Evolutionary conservation across 2,797 vertebrate genomes (phyloP).

Genomic region (Typhlichthys subterraneus): DNA sequence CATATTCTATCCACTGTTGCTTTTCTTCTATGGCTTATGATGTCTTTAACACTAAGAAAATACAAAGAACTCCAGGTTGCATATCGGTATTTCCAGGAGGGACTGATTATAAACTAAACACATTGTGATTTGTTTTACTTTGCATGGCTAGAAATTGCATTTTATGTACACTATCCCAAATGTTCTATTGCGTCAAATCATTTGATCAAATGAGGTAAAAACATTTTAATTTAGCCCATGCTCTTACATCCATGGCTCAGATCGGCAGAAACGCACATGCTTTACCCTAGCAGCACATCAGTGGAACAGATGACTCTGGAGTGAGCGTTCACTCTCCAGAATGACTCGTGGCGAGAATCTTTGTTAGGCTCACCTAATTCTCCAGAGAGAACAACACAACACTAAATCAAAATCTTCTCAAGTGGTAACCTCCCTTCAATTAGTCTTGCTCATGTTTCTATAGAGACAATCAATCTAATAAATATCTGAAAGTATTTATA

Average conservation of each 20-base stretch:
- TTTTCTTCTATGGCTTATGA: background rate
- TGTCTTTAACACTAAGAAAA: background rate
- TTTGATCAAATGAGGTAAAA: background rate
- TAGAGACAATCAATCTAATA: no score
- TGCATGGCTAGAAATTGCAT: no score
- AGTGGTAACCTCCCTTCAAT: no score
- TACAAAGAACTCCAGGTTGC: no score
- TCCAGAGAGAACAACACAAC: background rate
- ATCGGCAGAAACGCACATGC: background rate
- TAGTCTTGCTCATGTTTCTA: no score
- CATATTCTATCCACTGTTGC: background rate
- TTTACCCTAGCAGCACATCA: conserved; percentile 1
- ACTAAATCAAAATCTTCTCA: no score
- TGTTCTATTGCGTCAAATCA: no score
- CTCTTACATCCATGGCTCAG: conserved; percentile 1
- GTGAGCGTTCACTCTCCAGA: background rate
- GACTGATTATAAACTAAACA: background rate
- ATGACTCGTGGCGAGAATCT: background rate
- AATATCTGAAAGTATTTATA: no score
- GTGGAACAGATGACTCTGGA: conserved; percentile 5
- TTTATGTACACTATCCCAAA: conserved; percentile 23
- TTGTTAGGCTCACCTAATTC: background rate
- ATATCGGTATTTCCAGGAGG: background rate
- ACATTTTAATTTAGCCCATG: conserved; percentile 3
- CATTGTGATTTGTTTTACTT: conserved; percentile 9